Conservation (phyloP, 2,888 invertebrate genomes). For the Meliscaeva auricollis region DNA sequence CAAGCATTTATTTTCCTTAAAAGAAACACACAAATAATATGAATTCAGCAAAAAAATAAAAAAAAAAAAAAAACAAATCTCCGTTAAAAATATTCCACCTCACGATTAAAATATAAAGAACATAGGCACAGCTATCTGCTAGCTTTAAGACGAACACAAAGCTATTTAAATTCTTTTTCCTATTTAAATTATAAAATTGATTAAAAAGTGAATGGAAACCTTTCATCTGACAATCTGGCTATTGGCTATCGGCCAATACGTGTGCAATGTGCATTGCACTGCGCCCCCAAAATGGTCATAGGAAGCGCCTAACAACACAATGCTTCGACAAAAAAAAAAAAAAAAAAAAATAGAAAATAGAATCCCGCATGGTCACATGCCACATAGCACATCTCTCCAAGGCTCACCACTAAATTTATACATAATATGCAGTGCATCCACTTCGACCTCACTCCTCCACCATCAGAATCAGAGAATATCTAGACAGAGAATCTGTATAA, state of each 20-base stretch:
- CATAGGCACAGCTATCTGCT: neutral
- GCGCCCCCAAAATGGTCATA: constrained; percentile 55
- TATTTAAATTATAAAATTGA: constrained; percentile 70
- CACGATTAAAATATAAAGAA: constrained; percentile 60
- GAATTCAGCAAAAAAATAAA: no score
- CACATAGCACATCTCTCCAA: neutral
- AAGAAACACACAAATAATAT: no score
- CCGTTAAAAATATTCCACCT: constrained; percentile 20
- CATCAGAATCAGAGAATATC: constrained; percentile 2
- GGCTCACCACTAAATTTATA: constrained; percentile 37
- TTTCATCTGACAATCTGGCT: constrained; percentile 47
- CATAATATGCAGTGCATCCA: constrained; percentile 55
- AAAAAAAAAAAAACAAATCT: no score
- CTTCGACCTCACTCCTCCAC: constrained; percentile 54
- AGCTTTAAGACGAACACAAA: constrained; percentile 10
- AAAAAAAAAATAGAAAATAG: neutral
- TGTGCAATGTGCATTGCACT: constrained; percentile 32
- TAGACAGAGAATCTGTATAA: constrained; percentile 1
- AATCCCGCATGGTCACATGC: constrained; percentile 6
- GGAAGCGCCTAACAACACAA: constrained; percentile 67
- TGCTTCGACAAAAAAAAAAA: constrained; percentile 7
- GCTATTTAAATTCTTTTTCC: constrained; percentile 60
- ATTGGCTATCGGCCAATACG: neutral
- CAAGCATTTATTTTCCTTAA: no score
- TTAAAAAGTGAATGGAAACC: constrained; percentile 69